Base-by-base conservation (phyloP, 1,140 invertebrate species). In the Drosophila ananassae region DNA sequence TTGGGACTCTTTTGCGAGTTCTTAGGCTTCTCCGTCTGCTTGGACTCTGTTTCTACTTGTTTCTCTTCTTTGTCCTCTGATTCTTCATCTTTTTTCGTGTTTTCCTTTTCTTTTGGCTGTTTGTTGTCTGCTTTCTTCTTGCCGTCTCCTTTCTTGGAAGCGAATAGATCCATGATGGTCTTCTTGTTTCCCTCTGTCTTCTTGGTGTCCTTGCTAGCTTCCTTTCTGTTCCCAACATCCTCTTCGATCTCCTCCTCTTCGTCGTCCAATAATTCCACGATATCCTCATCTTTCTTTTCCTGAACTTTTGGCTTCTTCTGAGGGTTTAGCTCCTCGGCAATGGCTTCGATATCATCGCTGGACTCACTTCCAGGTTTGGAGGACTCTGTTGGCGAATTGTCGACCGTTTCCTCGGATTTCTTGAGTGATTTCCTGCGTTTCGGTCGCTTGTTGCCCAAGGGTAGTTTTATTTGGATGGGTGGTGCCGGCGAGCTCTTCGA, bases 381-480 rank as follows among this genome's bases (percentile, higher is more conserved):
- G 8, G 30, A 22, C 6, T 32, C 59, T 17, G 47, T 52, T 3
- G 30, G 7, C 8, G n/a, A 13, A 8, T 12, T 9, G 17, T 34
- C 44, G 7, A 5, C 10, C 21, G 34, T 8, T 6, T 55, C 21
- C 2, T 68, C 53, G 2, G 63, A n/a, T 4, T 58, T 79, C 39
- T 72, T 79, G 2, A 67, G 48, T 0, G 76, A 77, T 48, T 90
- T 91, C 6, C 77, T 67, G 5, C 89, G 84, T 52, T 91, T 91
- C 10, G 71, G 30, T 2, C 76, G 77, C 54, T 91, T 91, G 32
- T 68, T 77, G n/a, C 51, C 64, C 39, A 91, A 13, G 2, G 90
- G 90, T 69, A 85, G 52, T 50, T 91, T 91, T 21, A 91, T 90
- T 68, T 91, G 82, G 22, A 85, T 71, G 21, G 61, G 73, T 2